phyloP scores from a whole-genome alignment of 2,797 vertebrate species.

The Allenopithecus nigroviridis region DNA sequence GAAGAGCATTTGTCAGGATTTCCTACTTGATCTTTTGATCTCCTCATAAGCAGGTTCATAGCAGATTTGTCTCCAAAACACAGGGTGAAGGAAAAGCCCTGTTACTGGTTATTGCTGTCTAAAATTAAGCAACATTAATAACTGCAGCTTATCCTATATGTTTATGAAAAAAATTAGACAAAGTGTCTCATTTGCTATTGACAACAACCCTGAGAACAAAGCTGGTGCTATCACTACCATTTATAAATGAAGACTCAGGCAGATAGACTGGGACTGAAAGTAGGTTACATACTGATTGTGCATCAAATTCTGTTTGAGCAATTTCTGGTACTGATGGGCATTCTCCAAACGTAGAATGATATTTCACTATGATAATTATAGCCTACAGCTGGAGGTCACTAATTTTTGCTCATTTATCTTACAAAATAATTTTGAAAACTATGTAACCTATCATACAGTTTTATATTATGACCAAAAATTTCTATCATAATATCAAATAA shows the following conservation, averaged over 20 bases:
- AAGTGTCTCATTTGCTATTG: background rate
- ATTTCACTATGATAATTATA: background rate
- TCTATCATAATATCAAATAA: background rate
- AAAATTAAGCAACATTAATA: background rate
- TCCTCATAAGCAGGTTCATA: background rate
- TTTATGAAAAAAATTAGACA: background rate
- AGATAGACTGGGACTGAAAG: background rate
- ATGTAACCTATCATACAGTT: background rate
- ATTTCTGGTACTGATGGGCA: background rate
- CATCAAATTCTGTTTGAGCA: background rate
- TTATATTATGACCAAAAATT: background rate
- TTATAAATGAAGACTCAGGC: background rate
- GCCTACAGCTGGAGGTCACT: background rate
- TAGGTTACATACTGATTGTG: background rate
- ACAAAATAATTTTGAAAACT: constrained; percentile 30
- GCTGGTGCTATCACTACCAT: background rate
- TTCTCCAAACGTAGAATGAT: background rate
- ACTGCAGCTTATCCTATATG: background rate
- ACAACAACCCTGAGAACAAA: background rate
- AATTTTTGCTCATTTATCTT: background rate
- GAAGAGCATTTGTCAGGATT: background rate
- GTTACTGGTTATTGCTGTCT: background rate
- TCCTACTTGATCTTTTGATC: constrained; percentile 27
- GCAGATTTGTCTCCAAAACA: background rate
- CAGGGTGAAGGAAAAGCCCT: background rate